phyloP scores from a whole-genome alignment of 2,888 invertebrate genomes.

The Dryobota labecula region DNA sequence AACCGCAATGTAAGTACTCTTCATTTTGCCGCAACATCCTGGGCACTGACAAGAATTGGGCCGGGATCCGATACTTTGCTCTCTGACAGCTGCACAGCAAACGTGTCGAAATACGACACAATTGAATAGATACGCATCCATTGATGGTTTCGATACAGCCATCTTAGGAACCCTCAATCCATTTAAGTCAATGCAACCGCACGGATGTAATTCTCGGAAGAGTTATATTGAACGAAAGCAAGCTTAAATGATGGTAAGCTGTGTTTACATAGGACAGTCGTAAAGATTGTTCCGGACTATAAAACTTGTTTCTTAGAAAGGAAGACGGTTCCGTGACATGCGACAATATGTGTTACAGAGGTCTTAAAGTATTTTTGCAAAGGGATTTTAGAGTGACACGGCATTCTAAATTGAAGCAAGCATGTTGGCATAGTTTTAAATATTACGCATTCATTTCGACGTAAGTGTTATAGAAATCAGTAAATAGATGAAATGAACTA shows the following conservation, averaged over 20 bases:
- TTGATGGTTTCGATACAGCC: slow-evolving; percentile 37
- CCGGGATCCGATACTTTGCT: slow-evolving; percentile 46
- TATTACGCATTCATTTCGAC: slow-evolving; percentile 15
- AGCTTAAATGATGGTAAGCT: slow-evolving; percentile 61
- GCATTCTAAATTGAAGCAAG: background rate
- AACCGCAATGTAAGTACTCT: slow-evolving; percentile 68
- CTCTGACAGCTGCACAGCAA: slow-evolving; percentile 34
- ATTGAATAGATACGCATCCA: slow-evolving; percentile 39
- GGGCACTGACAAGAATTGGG: slow-evolving; percentile 57
- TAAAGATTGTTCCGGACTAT: slow-evolving; percentile 64
- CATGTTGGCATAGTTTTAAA: slow-evolving; percentile 13
- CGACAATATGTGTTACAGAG: slow-evolving; percentile 45
- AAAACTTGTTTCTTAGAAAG: slow-evolving; percentile 60
- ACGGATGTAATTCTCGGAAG: slow-evolving; percentile 42
- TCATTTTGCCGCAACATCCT: slow-evolving; percentile 69
- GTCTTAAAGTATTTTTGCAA: slow-evolving; percentile 31
- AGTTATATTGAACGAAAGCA: slow-evolving; percentile 36
- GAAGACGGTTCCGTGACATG: slow-evolving; percentile 36
- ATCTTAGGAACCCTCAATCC: slow-evolving; percentile 30
- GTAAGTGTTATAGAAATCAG: slow-evolving; percentile 45
- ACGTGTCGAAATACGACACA: slow-evolving; percentile 34
- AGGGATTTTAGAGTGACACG: slow-evolving; percentile 7
- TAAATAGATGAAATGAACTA: slow-evolving; percentile 65
- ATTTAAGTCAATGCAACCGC: slow-evolving; percentile 46
- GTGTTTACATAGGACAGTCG: slow-evolving; percentile 73